Evolutionary conservation across 2,113 vertebrate species (phyloP).

Genomic region (Pteruthius melanotis): DNA sequence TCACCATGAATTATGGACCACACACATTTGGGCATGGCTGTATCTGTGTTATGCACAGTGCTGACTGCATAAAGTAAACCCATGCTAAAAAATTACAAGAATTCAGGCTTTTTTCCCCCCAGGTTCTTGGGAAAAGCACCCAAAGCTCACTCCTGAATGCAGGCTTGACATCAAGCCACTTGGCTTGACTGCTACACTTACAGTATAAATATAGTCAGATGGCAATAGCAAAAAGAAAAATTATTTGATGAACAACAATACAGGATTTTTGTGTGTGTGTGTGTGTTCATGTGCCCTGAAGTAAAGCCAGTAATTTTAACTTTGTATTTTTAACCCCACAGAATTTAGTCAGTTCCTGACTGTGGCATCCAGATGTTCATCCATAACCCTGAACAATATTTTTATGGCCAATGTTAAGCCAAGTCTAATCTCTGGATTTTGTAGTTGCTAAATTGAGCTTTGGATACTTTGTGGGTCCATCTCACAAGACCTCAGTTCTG

Average conservation of each 20-base stretch:
- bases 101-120: rapidly evolving
- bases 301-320: background rate
- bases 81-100: background rate
- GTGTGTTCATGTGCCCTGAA: background rate
- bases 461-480: background rate
- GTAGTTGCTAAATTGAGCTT: background rate
- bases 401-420: rapidly evolving
- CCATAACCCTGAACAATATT: background rate
- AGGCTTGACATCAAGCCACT: background rate
- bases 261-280: background rate
- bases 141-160: background rate
- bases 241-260: rapidly evolving
- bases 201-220: background rate
- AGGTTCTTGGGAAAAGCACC: background rate
- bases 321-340: background rate
- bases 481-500: background rate
- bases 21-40: rapidly evolving
- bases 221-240: background rate
- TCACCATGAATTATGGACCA: background rate
- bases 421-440: background rate
- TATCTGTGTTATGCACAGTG: too few relatives aligned
- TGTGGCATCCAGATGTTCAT: background rate
- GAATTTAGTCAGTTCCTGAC: background rate
- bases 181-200: background rate
- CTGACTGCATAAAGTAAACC: background rate